phyloP scores from a whole-genome alignment of 2,888 invertebrate species.

The Strigamia maritima region DNA sequence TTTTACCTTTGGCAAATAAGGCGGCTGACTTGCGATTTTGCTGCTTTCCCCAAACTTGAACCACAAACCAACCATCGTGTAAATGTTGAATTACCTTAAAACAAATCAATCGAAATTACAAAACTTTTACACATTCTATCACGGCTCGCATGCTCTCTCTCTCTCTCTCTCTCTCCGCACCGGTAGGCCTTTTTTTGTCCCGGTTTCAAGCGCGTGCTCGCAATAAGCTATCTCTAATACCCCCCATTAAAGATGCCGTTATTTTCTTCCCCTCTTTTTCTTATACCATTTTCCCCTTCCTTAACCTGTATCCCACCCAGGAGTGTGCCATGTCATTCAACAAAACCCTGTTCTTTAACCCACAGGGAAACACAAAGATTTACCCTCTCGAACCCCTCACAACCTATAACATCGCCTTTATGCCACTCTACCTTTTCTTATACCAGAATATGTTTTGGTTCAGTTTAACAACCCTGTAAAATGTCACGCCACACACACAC shows the following conservation, averaged over 20 bases:
- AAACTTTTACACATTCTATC: background rate
- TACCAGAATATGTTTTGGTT: background rate
- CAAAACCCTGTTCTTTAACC: slow-evolving; percentile 24
- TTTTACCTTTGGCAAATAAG: slow-evolving; percentile 45
- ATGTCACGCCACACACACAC: background rate
- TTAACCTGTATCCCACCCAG: slow-evolving; percentile 24
- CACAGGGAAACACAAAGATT: slow-evolving; percentile 24
- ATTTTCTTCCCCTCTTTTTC: slow-evolving; percentile 29
- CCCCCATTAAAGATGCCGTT: slow-evolving; percentile 1
- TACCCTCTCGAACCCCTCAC: slow-evolving; percentile 3
- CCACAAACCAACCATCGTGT: slow-evolving; percentile 53
- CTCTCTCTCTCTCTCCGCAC: background rate
- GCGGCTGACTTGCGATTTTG: slow-evolving; percentile 47
- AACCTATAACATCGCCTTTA: background rate
- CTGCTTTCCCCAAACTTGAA: slow-evolving; percentile 58
- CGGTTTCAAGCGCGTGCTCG: background rate
- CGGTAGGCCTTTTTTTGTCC: background rate
- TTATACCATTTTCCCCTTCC: background rate
- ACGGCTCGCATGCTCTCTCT: too few relatives aligned
- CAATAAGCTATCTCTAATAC: background rate
- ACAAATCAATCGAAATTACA: background rate
- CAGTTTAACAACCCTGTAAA: background rate
- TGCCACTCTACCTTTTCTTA: background rate
- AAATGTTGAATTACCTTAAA: slow-evolving; percentile 55
- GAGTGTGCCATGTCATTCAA: slow-evolving; percentile 26